phyloP scores from a whole-genome alignment of 2,888 invertebrate species.

The Cynaeus angustus region DNA sequence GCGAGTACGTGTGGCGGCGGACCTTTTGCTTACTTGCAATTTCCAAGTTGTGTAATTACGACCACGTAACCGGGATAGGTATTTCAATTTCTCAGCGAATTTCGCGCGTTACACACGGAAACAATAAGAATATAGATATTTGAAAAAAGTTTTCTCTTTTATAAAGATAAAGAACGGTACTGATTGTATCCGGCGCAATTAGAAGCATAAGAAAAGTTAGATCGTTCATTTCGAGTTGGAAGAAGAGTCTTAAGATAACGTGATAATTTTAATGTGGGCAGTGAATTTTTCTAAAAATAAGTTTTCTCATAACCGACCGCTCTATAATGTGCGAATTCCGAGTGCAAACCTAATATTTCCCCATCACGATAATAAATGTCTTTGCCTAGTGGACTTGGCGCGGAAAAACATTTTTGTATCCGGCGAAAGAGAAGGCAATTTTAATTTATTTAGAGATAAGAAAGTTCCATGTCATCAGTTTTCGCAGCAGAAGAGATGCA shows the following conservation, averaged over 20 bases:
- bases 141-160: too few relatives aligned
- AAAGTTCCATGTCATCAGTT: slow-evolving; percentile 70
- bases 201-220: too few relatives aligned
- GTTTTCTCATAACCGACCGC: not conserved
- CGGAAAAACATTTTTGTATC: slow-evolving; percentile 51
- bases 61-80: slow-evolving; percentile 5
- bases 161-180: too few relatives aligned
- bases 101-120: too few relatives aligned
- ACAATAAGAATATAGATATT: too few relatives aligned
- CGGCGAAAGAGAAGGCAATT: slow-evolving; percentile 46
- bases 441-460: slow-evolving; percentile 70
- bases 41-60: too few relatives aligned
- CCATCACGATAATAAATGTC: slow-evolving; percentile 10
- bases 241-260: too few relatives aligned
- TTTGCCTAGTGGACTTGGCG: slow-evolving; percentile 33
- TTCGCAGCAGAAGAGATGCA: slow-evolving; percentile 63
- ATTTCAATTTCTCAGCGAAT: slow-evolving; percentile 5
- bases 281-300: not conserved
- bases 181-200: too few relatives aligned
- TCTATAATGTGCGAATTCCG: not conserved
- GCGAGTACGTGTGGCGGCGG: not conserved
- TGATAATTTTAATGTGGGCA: too few relatives aligned
- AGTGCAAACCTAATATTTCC: not conserved
- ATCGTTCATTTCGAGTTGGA: too few relatives aligned
- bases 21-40: slow-evolving; percentile 15